phyloP scores from a whole-genome alignment of 2,113 vertebrate species.

The Brachyistius frenatus region DNA sequence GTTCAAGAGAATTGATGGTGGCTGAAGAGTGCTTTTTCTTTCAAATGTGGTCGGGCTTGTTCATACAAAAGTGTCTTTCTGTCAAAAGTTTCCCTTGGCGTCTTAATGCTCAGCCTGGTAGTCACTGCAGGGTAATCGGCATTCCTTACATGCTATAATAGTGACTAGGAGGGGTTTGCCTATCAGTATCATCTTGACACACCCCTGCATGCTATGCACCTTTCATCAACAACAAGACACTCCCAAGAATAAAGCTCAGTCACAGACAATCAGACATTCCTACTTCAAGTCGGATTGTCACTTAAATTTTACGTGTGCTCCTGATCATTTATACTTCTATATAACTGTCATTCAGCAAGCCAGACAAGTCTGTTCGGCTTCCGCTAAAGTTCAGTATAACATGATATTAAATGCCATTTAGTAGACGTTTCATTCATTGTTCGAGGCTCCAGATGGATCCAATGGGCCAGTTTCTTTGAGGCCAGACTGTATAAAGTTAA shows the following conservation, averaged over 20 bases:
- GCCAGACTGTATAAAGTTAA: background rate
- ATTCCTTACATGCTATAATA: constrained; percentile 51
- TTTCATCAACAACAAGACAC: constrained; percentile 51
- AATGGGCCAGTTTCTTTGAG: background rate
- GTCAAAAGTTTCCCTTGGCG: background rate
- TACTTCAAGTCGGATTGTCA: background rate
- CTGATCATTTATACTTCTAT: background rate
- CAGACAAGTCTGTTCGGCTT: too few relatives aligned
- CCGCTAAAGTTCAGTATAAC: background rate
- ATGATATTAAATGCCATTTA: background rate
- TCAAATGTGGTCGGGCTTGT: background rate
- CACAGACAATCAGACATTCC: background rate
- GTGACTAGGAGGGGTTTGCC: constrained; percentile 30
- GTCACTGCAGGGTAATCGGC: constrained; percentile 18
- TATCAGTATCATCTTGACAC: constrained; percentile 57
- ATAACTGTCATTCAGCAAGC: too few relatives aligned
- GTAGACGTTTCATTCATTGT: background rate
- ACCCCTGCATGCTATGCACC: constrained; percentile 70
- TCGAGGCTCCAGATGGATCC: background rate
- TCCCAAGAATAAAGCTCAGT: constrained; percentile 36
- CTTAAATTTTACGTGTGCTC: background rate
- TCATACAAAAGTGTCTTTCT: background rate
- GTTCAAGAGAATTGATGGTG: background rate
- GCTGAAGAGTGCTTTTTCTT: background rate
- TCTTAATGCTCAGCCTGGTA: background rate